phyloP scores from a whole-genome alignment of 2,888 invertebrate genomes.

The Atrina japonica region DNA sequence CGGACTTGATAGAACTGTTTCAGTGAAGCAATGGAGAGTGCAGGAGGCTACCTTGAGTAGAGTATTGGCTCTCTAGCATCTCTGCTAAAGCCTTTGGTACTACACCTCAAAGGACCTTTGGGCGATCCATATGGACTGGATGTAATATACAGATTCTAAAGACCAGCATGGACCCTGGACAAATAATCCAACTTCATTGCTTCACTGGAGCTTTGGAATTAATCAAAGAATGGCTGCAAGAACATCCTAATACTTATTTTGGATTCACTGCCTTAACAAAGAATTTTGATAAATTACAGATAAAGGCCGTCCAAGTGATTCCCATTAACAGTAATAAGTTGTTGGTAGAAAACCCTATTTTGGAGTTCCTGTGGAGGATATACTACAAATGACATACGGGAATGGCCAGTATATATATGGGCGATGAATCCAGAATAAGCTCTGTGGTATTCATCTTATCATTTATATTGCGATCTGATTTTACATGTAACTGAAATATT shows the following conservation, averaged over 20 bases:
- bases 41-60: neutral
- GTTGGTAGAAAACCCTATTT: neutral
- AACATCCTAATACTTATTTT: neutral
- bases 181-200: too few species aligned
- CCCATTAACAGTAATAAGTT: neutral
- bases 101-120: neutral
- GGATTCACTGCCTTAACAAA: neutral
- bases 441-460: too few species aligned
- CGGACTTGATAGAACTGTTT: neutral
- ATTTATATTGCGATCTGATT: too few species aligned
- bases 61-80: neutral
- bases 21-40: neutral
- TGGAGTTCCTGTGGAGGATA: too few species aligned
- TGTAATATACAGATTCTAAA: neutral
- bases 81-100: neutral
- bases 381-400: too few species aligned
- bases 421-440: too few species aligned
- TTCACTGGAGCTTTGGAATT: neutral
- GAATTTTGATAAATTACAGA: neutral
- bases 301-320: neutral
- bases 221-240: slow-evolving; percentile 1
- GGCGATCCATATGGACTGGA: neutral
- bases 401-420: too few species aligned
- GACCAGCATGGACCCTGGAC: too few species aligned
- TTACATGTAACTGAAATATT: too few species aligned